Conservation (phyloP, 2,113 vertebrate species). For the Actenoides hombroni region DNA sequence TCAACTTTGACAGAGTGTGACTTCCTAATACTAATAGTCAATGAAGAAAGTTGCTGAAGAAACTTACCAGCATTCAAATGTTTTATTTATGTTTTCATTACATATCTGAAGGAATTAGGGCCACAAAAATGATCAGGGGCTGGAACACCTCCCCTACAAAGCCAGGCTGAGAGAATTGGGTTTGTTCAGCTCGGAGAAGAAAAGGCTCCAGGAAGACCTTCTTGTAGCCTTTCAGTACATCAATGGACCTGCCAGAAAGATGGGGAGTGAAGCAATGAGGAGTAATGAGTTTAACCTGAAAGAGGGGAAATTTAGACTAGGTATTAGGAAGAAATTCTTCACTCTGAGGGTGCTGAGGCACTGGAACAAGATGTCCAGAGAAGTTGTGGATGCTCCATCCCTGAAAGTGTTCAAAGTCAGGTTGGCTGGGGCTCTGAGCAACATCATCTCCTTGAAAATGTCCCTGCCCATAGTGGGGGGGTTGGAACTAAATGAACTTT, state of each 20-base stretch:
- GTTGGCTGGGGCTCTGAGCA: too few relatives aligned
- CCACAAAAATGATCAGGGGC: fast-evolving
- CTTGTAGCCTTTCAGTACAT: not conserved
- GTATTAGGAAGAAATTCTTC: too few relatives aligned
- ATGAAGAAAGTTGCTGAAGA: not conserved
- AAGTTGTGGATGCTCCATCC: too few relatives aligned
- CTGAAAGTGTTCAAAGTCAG: too few relatives aligned
- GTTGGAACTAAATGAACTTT: too few relatives aligned
- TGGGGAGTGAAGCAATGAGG: not conserved
- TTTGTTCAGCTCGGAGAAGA: not conserved
- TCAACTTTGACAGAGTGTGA: not conserved
- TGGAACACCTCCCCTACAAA: fast-evolving
- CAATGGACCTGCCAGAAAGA: fast-evolving
- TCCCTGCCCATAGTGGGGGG: too few relatives aligned
- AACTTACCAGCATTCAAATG: not conserved
- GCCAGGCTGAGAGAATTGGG: not conserved
- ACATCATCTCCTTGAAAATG: too few relatives aligned
- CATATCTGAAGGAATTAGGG: not conserved
- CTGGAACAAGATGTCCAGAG: too few relatives aligned
- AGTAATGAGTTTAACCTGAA: not conserved
- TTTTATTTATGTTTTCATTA: not conserved
- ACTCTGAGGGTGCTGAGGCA: too few relatives aligned
- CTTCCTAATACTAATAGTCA: not conserved
- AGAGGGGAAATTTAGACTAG: too few relatives aligned
- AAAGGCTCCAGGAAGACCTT: fast-evolving